Evolutionary conservation across 2,888 invertebrate genomes (phyloP).

Genomic region (Epistrophella euchroma): DNA sequence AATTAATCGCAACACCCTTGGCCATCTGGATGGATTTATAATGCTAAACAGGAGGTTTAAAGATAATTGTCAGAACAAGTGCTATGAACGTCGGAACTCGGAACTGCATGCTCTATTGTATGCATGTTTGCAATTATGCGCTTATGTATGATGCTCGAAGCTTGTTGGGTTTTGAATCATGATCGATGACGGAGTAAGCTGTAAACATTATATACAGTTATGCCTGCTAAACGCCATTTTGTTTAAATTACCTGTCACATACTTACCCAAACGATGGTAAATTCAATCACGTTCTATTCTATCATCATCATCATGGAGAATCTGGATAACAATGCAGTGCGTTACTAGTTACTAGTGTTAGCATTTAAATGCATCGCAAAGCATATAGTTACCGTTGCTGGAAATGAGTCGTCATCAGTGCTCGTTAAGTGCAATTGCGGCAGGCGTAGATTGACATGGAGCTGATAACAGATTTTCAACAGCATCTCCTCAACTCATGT

Average conservation of each 20-base stretch:
- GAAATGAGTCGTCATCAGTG: background rate
- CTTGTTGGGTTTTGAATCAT: background rate
- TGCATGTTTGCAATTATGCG: conserved; percentile 8
- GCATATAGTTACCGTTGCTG: background rate
- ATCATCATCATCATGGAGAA: background rate
- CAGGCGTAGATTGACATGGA: conserved; percentile 5
- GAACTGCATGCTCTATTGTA: background rate
- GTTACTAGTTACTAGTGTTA: background rate
- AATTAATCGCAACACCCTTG: conserved; percentile 55
- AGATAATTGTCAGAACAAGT: conserved; percentile 27
- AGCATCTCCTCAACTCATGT: background rate
- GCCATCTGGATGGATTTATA: conserved; percentile 15
- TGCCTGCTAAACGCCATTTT: conserved; percentile 3
- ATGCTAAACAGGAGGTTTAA: conserved; percentile 4
- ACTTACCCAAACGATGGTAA: conserved; percentile 41
- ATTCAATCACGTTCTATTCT: conserved; percentile 46
- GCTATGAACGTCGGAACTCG: background rate
- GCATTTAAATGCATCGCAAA: background rate
- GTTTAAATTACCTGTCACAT: conserved; percentile 51
- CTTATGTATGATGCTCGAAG: background rate
- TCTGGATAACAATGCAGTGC: background rate
- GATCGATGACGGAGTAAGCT: background rate
- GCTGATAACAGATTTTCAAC: conserved; percentile 13
- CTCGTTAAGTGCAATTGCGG: conserved; percentile 6
- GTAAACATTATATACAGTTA: background rate